These are phyloP conservation scores for Thermophis baileyi DNA, from an alignment of 2,113 vertebrate genomes.

Conservation along the genomic window DNA sequence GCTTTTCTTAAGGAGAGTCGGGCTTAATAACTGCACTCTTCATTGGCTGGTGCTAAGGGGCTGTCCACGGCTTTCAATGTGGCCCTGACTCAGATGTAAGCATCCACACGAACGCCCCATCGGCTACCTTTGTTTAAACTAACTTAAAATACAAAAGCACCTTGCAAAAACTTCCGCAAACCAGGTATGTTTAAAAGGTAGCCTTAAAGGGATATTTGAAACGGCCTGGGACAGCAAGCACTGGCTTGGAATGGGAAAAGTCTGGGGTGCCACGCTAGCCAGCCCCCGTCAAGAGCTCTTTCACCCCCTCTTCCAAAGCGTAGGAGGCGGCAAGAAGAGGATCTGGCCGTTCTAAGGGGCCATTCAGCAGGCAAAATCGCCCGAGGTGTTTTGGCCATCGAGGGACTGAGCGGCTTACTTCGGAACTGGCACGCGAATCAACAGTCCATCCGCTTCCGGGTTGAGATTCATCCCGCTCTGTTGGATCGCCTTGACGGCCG, in stretches of 20 bases:
- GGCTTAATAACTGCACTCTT: neutral
- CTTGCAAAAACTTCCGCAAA: neutral
- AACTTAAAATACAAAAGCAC: neutral
- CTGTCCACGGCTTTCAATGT: neutral
- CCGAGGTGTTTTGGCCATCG: rapidly evolving
- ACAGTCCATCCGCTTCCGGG: slow-evolving; percentile 88
- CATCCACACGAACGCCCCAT: neutral
- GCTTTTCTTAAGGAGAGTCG: neutral
- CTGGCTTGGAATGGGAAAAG: neutral
- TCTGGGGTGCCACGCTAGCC: neutral
- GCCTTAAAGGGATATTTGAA: neutral
- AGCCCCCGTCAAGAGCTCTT: neutral
- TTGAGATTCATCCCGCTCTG: slow-evolving; percentile 96
- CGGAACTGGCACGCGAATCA: slow-evolving; percentile 92
- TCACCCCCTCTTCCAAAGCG: neutral
- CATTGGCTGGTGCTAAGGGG: neutral
- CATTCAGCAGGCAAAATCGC: neutral
- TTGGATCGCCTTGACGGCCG: slow-evolving; percentile 84
- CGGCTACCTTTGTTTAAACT: neutral
- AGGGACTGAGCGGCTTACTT: slow-evolving; percentile 79
- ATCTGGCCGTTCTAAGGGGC: neutral
- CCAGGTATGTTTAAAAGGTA: neutral
- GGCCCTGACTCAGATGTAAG: neutral
- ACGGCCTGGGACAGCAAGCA: neutral
- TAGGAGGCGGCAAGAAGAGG: neutral